Percentiles rank a stretch among this genome's conserved stretches.
Conservation (phyloP, 2,888 invertebrate species). For the Timema podura region DNA sequence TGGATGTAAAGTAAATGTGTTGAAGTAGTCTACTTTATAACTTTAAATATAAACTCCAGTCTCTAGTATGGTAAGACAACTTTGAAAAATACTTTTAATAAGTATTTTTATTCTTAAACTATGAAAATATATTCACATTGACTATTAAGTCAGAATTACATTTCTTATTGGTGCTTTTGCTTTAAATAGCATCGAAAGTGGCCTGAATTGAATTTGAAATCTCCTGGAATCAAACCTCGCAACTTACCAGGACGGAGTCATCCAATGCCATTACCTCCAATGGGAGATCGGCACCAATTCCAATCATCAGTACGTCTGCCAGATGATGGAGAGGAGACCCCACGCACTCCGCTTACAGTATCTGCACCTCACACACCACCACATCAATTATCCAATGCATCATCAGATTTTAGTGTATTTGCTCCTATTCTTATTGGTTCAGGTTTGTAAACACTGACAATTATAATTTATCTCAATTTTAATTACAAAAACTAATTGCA, state of each 20-base stretch:
- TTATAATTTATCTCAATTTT: neutral
- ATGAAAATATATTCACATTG: neutral
- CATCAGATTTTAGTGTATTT: constrained; percentile 48
- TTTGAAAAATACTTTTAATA: no score
- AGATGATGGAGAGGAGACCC: constrained; percentile 42
- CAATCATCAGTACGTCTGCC: constrained; percentile 37
- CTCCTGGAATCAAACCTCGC: constrained; percentile 81
- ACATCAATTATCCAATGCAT: constrained; percentile 29
- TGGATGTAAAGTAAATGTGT: no score
- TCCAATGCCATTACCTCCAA: constrained; percentile 47
- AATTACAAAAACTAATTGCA: no score
- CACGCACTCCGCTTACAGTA: constrained; percentile 48
- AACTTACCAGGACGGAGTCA: constrained; percentile 47
- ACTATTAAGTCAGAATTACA: neutral
- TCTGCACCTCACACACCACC: constrained; percentile 40
- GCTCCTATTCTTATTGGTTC: constrained; percentile 47
- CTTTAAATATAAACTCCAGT: no score
- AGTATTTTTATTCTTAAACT: neutral
- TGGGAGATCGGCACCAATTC: constrained; percentile 43
- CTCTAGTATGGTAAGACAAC: no score
- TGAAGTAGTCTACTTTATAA: no score
- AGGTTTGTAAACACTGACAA: constrained; percentile 23
- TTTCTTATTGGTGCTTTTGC: neutral
- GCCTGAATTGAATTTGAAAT: constrained; percentile 82
- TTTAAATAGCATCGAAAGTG: constrained; percentile 67